Percentiles rank a stretch among this genome's conserved stretches.
Evolutionary conservation across 2,888 invertebrate species (phyloP).

Genomic region (Venusia cambrica): DNA sequence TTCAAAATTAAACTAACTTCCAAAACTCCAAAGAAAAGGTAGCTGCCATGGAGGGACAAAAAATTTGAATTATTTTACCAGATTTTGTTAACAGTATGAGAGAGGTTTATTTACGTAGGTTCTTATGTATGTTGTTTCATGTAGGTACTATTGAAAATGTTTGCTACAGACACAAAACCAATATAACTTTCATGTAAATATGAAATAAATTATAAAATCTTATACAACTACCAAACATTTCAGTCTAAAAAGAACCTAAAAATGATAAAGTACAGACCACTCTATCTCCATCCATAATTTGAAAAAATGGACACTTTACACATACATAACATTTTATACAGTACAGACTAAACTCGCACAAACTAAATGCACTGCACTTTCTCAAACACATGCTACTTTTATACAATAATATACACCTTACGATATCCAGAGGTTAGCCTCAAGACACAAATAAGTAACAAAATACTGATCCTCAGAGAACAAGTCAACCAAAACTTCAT

Average conservation of each 20-base stretch:
- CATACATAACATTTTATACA: constrained; percentile 67
- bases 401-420: constrained; percentile 43
- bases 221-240: constrained; percentile 26
- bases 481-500: constrained; percentile 15
- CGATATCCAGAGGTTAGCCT: constrained; percentile 18
- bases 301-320: constrained; percentile 54
- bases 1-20: no score
- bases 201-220: constrained; percentile 25
- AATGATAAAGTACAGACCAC: constrained; percentile 21
- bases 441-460: constrained; percentile 34
- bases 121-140: no score
- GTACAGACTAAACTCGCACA: constrained; percentile 69
- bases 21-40: no score
- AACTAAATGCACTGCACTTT: constrained; percentile 52
- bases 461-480: constrained; percentile 41
- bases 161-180: constrained; percentile 19
- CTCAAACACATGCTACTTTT: constrained; percentile 41
- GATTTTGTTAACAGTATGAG: no score
- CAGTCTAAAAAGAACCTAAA: constrained; percentile 28
- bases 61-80: no score
- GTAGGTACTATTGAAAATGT: no score
- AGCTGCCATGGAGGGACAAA: no score
- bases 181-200: constrained; percentile 19
- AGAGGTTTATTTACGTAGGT: no score
- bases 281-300: constrained; percentile 40